Percentiles rank a stretch among this genome's conserved stretches.
Conservation (phyloP, 2,888 invertebrate species). For the Xylocampa areola region DNA sequence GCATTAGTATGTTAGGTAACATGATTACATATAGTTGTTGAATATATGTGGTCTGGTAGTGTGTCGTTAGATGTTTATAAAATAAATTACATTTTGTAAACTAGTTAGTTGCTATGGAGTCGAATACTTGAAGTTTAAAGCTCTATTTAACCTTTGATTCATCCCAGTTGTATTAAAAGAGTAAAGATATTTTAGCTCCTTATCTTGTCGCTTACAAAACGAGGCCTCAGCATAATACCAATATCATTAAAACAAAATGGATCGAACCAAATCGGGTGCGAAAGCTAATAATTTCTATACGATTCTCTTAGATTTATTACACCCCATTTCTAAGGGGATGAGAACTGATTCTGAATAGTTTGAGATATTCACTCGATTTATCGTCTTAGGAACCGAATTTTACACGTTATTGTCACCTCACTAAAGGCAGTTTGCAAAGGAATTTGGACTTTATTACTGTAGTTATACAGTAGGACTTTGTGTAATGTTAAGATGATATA, state of each 20-base stretch:
- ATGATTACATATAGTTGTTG: slow-evolving; percentile 34
- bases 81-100: no score
- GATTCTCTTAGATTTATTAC: slow-evolving; percentile 68
- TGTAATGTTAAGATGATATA: slow-evolving; percentile 2
- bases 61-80: no score
- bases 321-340: slow-evolving; percentile 63
- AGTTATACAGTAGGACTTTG: neutral
- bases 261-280: slow-evolving; percentile 40
- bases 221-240: neutral
- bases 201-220: neutral
- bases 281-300: slow-evolving; percentile 64
- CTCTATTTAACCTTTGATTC: neutral
- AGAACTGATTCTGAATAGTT: slow-evolving; percentile 80
- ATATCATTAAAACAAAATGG: slow-evolving; percentile 34
- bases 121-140: no score
- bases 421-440: slow-evolving; percentile 7
- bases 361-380: slow-evolving; percentile 76
- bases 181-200: neutral
- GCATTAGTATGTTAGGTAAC: slow-evolving; percentile 6
- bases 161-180: no score
- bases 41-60: slow-evolving; percentile 33
- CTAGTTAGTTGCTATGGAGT: no score
- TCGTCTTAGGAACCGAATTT: slow-evolving; percentile 67
- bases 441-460: slow-evolving; percentile 24
- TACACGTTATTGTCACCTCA: slow-evolving; percentile 56